Evolutionary conservation across 2,888 invertebrate genomes (phyloP), one percentile per base, ranked within the genome.

Genomic region (Selenia dentaria): DNA sequence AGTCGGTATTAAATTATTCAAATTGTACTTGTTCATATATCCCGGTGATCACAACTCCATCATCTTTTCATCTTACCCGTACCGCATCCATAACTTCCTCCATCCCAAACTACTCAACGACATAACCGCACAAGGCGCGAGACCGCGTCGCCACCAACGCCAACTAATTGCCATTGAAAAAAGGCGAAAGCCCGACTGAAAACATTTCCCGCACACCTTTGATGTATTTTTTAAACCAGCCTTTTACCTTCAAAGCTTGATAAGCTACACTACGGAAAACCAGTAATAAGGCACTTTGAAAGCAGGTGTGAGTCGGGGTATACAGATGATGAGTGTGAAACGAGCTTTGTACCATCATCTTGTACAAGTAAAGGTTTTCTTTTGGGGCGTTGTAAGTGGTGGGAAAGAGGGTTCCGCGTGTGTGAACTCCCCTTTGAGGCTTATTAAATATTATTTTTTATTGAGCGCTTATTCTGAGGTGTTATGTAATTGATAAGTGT

Each of bases 121-220:
- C 71, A 87, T 88, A 87, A 88, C 84, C 84, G 81, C 81, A 81
- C 70, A 85, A 85, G 82, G 83, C 83, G 79, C 74, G 79, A 82
- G 70, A 73, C 79, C 74, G 74, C 83, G 76, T 66, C 74, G 67
- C 69, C 72, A 70, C 76, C 76, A 83, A 79, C 82, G 82, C 82
- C 80, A 83, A 91, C 91, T 92, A 92, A 91, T 91, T 92, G 91
- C 91, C 91, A 92, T 91, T 91, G 83, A 90, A 89, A 89, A 91
- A 91, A 91, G 91, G 91, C 87, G 91, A 90, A 88, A 90, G 67
- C 78, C 85, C 83, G 79, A 74, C 84, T 83, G 82, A 84, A 86
- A 89, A 88, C 87, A 84, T 86, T 86, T 77, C 75, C 75, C 71
- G 65, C 62, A 68, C 62, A 65, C 73, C 85, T 89, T 90, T 90